Conservation (phyloP, 1,140 invertebrate species). For the Schmidtea mediterranea region DNA sequence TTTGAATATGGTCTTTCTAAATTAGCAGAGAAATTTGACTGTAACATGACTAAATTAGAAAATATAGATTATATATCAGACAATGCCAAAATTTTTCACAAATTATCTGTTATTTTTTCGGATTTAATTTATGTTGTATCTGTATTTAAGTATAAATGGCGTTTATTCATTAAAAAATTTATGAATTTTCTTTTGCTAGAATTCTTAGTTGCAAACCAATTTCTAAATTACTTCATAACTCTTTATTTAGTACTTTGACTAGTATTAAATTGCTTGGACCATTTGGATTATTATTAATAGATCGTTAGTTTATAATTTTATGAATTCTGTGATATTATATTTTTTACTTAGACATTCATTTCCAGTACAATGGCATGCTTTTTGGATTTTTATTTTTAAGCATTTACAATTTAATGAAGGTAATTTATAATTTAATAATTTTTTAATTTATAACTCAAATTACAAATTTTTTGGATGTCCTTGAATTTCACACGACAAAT, state of each 20-base stretch:
- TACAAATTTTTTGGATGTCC: background rate
- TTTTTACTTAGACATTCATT: conserved; percentile 49
- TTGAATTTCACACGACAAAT: conserved; percentile 2
- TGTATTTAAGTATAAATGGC: background rate
- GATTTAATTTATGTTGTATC: conserved; percentile 42
- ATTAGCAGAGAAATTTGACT: no score
- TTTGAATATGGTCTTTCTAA: conserved; percentile 61
- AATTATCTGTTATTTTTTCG: conserved; percentile 55
- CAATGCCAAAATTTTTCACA: conserved; percentile 59
- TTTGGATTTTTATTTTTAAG: conserved; percentile 55
- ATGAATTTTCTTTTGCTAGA: conserved; percentile 16
- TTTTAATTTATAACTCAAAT: background rate
- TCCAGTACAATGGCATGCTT: conserved; percentile 94
- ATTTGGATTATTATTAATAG: conserved; percentile 61
- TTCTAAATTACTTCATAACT: conserved; percentile 10
- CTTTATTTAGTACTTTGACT: conserved; percentile 8
- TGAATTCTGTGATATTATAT: background rate
- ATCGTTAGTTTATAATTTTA: conserved; percentile 33
- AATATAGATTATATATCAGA: conserved; percentile 58
- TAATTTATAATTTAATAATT: background rate
- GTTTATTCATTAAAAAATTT: conserved; percentile 41
- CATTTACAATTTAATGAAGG: conserved; percentile 30
- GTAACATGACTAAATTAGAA: conserved; percentile 52
- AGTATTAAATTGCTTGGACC: background rate
- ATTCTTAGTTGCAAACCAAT: conserved; percentile 4